Evolutionary conservation across 23 tunicate species (phyloP), one percentile per base, ranked within the genome.

Genomic region (Phallusia fumigata): DNA sequence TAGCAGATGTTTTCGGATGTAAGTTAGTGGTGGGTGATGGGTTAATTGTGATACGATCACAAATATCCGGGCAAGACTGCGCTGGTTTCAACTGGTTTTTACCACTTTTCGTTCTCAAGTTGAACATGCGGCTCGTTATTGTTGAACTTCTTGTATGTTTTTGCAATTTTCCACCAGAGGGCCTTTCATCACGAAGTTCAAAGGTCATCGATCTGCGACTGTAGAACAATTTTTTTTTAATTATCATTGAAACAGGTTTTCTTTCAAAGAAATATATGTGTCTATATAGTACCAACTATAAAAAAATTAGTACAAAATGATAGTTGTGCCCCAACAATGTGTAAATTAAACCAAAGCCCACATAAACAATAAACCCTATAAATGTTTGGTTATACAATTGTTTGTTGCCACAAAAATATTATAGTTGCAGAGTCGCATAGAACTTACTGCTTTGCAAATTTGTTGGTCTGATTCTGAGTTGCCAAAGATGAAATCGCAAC

Each of bases 31-130:
- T 31, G 13, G 86, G 79, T 28, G 83, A 82, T 6, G 82, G 76
- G 30, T 53, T 35, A 0, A 72, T 30, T 6, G 47, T 73, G 24
- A 81, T 36, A 15, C 85, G 31, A 40, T 88, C 91, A 32, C 76
- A 82, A 58, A 88, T 88, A 44, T 88, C 83, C 35, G 91, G 84
- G 36, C 91, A 88, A 15, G 91, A 88, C 44, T 88, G 85, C 5
- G 91, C 91, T 0, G 91, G 91, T 74, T 88, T 88, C 26, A 88
- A 64, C 31, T 49, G 69, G 40, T 65, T 35, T 77, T 82, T 85
- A 22, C 58, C 18, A 1, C 74, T 11, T 36, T 65, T 65, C 31
- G 21, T 33, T 44, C 33, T 32, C 5, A 65, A 10, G 52, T 81
- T 35, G 33, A 81, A 81, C 77, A 81, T 34, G 16, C 64, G 64